Base-by-base conservation (phyloP, 2,113 vertebrate species). In the Psilopogon haemacephalus region DNA sequence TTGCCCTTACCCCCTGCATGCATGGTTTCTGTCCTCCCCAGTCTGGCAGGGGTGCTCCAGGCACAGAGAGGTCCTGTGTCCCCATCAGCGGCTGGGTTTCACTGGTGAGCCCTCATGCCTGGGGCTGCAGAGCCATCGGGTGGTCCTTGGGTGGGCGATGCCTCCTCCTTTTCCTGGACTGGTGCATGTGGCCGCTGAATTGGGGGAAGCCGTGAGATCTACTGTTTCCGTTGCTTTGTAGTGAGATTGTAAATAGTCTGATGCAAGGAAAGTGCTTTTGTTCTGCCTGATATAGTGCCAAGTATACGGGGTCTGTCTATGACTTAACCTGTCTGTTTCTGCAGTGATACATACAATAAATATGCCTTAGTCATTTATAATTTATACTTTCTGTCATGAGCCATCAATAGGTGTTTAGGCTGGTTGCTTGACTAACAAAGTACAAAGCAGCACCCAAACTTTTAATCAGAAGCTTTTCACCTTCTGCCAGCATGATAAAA, bases 131-230 rank as follows among this genome's bases (percentile, higher is more conserved):
- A 76, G 63, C 50, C 28, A 11, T 42, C 0, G 0, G 18, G 40
- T 60, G n/a, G 46, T 84, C 52, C 42, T 18, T 1, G 12, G 32
- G 64, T 42, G 50, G 32, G 50, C 2, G 7, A 9, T 60, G 40
- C 68, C 56, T 77, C 37, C 69, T 86, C n/a, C 38, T 17, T 79
- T 87, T 89, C 63, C 78, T 70, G 78, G 21, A 3, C 21, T n/a
- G n/a, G n/a, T 60, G 20, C 55, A 38, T 0, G 0, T 0, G 0
- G 56, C 9, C 9, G 2, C 68, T 88, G 85, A 88, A 42, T 2
- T 65, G 59, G 67, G 82, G 79, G 56, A 91, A 95, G 87, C 55
- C 1, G 1, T 1, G 8, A 62, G 59, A 67, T 83, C 59, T 80
- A 59, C 69, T 59, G 19, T 67, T 94, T 79, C 74, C 4, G 3